Evolutionary conservation across 2,797 vertebrate genomes (phyloP).

Genomic region (Catharus ustulatus): DNA sequence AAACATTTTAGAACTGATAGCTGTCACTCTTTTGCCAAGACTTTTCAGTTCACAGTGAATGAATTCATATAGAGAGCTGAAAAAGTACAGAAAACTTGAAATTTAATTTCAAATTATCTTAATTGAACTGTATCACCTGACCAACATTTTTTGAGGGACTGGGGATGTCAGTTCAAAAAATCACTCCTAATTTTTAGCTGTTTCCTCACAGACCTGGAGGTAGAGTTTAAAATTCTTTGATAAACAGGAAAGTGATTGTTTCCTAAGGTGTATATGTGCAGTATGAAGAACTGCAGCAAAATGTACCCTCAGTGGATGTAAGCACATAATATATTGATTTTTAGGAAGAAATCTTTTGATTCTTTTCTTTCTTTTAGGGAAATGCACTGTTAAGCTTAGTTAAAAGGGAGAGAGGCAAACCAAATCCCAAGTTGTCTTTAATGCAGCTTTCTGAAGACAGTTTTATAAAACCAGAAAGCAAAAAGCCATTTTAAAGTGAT

Average conservation of each 20-base stretch:
- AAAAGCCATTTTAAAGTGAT: constrained; percentile 58
- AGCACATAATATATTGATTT: constrained; percentile 1
- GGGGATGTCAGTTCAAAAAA: neutral
- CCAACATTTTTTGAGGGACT: neutral
- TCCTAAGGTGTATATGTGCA: neutral
- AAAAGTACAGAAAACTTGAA: neutral
- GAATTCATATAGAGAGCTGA: neutral
- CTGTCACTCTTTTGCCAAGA: neutral
- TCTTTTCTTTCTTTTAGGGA: constrained; percentile 15
- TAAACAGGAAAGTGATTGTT: neutral
- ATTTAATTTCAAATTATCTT: neutral
- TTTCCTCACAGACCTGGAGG: neutral
- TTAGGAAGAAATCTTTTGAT: neutral
- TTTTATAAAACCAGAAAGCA: constrained; percentile 49
- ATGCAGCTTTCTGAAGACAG: constrained; percentile 40
- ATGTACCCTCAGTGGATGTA: neutral
- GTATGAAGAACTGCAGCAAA: neutral
- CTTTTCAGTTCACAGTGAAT: neutral
- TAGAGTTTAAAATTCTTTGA: neutral
- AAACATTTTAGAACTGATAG: neutral
- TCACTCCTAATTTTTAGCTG: neutral
- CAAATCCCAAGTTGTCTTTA: constrained; percentile 21
- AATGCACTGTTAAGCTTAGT: constrained; percentile 24
- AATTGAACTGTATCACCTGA: neutral
- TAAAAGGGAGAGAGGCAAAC: constrained; percentile 37